These are phyloP conservation scores for Vultur gryphus DNA, from an alignment of 2,797 vertebrate species.

Conservation along the genomic window DNA sequence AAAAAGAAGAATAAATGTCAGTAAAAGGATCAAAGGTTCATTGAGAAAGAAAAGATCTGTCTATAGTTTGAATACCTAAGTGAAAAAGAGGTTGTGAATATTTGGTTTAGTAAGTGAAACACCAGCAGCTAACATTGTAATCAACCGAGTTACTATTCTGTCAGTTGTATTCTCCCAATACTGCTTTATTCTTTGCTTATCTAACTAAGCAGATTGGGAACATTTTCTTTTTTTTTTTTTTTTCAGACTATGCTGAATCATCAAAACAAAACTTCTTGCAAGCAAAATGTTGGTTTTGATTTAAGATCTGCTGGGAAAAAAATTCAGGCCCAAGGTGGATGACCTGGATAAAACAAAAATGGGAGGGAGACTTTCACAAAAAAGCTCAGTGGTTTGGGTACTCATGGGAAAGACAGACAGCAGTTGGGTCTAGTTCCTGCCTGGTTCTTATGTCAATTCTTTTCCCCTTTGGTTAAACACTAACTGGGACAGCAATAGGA, in stretches of 20 bases:
- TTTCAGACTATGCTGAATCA: background rate
- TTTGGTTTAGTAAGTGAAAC: slow-evolving; percentile 45
- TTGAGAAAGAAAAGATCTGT: slow-evolving; percentile 57
- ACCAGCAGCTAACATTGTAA: slow-evolving; percentile 11
- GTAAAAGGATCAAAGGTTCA: slow-evolving; percentile 65
- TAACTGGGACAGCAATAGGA: background rate
- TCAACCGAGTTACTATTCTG: background rate
- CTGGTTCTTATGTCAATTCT: background rate
- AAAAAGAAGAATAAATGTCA: slow-evolving; percentile 66
- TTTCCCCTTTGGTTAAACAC: background rate
- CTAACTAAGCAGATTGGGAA: background rate
- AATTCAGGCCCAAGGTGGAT: background rate
- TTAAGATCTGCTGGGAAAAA: background rate
- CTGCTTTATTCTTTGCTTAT: slow-evolving; percentile 35
- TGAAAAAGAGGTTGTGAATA: slow-evolving; percentile 29
- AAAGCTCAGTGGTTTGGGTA: background rate
- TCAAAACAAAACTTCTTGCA: background rate
- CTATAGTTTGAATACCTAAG: slow-evolving; percentile 31
- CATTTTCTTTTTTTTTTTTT: background rate
- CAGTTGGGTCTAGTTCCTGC: background rate
- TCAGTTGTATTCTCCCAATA: background rate
- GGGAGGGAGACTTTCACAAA: background rate
- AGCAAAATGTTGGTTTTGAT: background rate
- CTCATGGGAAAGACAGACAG: background rate
- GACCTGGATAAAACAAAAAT: background rate